These are phyloP conservation scores for Lordiphosa andalusiaca DNA, from an alignment of 2,888 invertebrate genomes.

Conservation along the genomic window DNA sequence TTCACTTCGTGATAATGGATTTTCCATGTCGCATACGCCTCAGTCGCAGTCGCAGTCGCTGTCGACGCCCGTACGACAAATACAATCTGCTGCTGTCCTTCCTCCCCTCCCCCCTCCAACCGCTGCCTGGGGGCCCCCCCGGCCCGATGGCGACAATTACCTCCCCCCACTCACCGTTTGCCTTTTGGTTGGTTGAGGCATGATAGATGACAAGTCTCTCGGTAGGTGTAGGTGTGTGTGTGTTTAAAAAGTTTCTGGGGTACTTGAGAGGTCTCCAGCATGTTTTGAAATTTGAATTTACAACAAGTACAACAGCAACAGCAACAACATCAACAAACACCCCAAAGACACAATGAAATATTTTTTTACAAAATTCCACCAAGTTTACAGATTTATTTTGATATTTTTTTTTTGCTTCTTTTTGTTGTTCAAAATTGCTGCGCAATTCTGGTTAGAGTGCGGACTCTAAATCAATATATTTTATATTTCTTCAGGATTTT, in stretches of 20 bases:
- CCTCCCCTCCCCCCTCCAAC: constrained; percentile 1
- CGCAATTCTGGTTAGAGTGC: no score
- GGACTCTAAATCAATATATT: neutral
- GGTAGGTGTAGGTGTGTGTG: constrained; percentile 47
- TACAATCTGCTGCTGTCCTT: constrained; percentile 36
- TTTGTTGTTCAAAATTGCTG: constrained; percentile 4
- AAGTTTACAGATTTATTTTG: constrained; percentile 6
- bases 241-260: constrained; percentile 31
- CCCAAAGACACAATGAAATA: constrained; percentile 13
- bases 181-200: constrained; percentile 44
- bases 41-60: constrained; percentile 43
- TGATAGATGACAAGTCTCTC: constrained; percentile 65
- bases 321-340: constrained; percentile 5
- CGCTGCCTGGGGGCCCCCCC: constrained; percentile 14
- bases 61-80: constrained; percentile 35
- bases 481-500: no score
- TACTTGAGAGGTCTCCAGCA: constrained; percentile 49
- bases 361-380: no score
- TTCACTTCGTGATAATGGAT: constrained; percentile 77
- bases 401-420: constrained; percentile 1
- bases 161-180: constrained; percentile 28
- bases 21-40: constrained; percentile 77
- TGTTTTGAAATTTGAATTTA: constrained; percentile 59
- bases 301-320: constrained; percentile 9
- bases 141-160: constrained; percentile 60